Percentiles rank a stretch among this genome's conserved stretches.
These are phyloP conservation scores for Zelleria hepariella DNA, from an alignment of 2,888 invertebrate genomes.

Conservation along the genomic window DNA sequence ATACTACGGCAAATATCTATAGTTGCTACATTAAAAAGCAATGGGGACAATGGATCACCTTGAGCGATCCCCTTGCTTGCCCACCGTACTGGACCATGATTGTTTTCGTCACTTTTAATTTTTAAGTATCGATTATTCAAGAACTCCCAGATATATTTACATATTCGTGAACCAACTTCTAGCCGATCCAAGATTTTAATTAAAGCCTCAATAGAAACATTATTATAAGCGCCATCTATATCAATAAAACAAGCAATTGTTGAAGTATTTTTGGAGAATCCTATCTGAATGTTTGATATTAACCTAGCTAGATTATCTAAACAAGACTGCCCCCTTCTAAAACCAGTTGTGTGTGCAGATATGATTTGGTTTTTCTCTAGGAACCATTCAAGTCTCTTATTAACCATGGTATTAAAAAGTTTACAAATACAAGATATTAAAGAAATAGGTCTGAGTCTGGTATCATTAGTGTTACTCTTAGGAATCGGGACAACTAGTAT, in stretches of 20 bases:
- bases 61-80: conserved; percentile 2
- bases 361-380: conserved; percentile 12
- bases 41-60: conserved; percentile 7
- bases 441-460: conserved; percentile 13
- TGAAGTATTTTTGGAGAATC: conserved; percentile 9
- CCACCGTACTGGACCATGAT: neutral
- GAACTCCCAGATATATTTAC: neutral
- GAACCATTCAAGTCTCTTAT: conserved; percentile 17
- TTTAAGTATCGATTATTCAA: neutral
- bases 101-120: neutral
- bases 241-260: conserved; percentile 12
- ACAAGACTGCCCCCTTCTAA: conserved; percentile 8
- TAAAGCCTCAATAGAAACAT: neutral
- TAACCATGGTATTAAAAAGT: conserved; percentile 15
- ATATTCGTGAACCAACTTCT: neutral
- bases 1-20: neutral
- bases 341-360: conserved; percentile 9
- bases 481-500: conserved; percentile 15
- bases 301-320: conserved; percentile 9
- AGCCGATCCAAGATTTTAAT: neutral
- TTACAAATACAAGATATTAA: conserved; percentile 17
- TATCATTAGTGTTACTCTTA: conserved; percentile 6
- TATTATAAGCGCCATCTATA: conserved; percentile 9
- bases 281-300: conserved; percentile 10
- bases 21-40: conserved; percentile 8